Conservation (phyloP, 37 sponge, comb jelly and placozoan species). For the Haliclona indistincta region DNA sequence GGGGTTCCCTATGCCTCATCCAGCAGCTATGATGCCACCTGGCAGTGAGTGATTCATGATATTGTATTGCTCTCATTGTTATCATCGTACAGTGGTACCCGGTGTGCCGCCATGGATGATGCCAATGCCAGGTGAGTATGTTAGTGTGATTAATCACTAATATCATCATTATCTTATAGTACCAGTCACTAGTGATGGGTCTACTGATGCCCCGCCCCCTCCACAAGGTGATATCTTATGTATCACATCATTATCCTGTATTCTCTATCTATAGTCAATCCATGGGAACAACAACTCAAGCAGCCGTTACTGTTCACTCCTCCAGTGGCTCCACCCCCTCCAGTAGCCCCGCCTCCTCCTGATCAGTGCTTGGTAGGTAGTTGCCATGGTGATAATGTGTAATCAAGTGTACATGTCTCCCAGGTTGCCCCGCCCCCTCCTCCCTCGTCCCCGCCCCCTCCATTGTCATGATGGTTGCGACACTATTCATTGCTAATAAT, state of each 20-base stretch:
- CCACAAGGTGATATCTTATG: not conserved
- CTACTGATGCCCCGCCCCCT: not conserved
- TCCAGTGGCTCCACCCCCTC: constrained; percentile 1
- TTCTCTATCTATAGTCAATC: not conserved
- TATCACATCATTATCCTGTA: not conserved
- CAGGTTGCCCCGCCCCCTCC: not conserved
- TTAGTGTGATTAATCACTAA: no score
- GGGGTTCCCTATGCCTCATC: constrained; percentile 1
- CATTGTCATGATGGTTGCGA: no score
- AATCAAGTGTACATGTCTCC: no score
- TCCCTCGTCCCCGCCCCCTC: not conserved
- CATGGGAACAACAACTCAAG: no score
- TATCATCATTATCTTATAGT: no score
- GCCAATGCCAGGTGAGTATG: not conserved
- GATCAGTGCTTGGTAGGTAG: no score
- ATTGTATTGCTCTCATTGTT: no score
- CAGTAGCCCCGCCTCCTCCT: not conserved
- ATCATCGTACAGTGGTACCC: not conserved
- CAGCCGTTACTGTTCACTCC: no score
- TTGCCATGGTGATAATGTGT: no score
- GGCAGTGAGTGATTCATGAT: no score
- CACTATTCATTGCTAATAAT: no score
- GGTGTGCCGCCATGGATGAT: not conserved
- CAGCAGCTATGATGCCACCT: not conserved
- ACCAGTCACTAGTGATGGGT: no score